Evolutionary conservation across 2,888 invertebrate genomes (phyloP).

Genomic region (Drosophila nigricruria): DNA sequence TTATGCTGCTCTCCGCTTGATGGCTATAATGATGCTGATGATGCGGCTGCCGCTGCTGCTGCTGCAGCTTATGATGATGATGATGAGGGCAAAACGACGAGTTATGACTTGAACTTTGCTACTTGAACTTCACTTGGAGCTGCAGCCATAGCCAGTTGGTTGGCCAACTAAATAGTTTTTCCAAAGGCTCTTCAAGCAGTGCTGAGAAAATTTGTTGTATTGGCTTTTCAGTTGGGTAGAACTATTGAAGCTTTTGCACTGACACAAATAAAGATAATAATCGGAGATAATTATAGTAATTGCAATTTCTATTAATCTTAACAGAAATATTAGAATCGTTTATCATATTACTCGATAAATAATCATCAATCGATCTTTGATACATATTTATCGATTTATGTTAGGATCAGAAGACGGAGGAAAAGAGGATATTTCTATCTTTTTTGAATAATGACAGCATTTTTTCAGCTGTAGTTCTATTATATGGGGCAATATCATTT

Average conservation of each 20-base stretch:
- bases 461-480: too few relatives aligned
- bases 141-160: constrained; percentile 9
- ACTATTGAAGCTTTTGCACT: background rate
- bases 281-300: background rate
- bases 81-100: constrained; percentile 40
- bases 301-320: background rate
- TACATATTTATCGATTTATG: too few relatives aligned
- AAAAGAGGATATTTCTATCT: too few relatives aligned
- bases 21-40: constrained; percentile 31
- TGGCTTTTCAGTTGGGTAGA: background rate
- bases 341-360: background rate
- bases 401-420: too few relatives aligned
- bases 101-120: constrained; percentile 59
- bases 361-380: too few relatives aligned
- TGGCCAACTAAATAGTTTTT: constrained; percentile 34
- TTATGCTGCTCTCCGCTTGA: constrained; percentile 27
- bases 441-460: too few relatives aligned
- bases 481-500: too few relatives aligned
- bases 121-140: constrained; percentile 48
- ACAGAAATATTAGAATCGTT: background rate
- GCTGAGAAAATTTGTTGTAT: background rate
- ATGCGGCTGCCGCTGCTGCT: constrained; percentile 18
- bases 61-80: constrained; percentile 16
- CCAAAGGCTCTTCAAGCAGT: background rate
- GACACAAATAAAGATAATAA: background rate